Percentiles rank a stretch among this genome's conserved stretches.
Conservation (phyloP, 2,888 invertebrate genomes). For the Clepsis dumicolana region DNA sequence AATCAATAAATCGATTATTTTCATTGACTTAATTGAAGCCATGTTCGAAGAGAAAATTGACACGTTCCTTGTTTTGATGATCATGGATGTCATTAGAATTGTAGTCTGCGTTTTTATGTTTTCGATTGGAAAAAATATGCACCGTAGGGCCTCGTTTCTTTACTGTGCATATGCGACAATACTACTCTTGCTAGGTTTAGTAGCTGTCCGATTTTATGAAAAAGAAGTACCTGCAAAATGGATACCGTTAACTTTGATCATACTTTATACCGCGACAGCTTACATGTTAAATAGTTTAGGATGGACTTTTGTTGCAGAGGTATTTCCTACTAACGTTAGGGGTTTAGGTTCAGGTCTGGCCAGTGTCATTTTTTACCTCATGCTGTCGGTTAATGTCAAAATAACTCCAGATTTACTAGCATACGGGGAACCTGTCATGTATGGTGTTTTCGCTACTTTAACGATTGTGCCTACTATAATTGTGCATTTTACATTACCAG, state of each 20-base stretch:
- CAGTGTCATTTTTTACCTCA: neutral
- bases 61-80: slow-evolving; percentile 4
- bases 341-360: neutral
- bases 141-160: neutral
- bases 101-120: neutral
- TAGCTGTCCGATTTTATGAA: neutral
- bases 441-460: neutral
- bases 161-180: neutral
- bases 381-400: neutral
- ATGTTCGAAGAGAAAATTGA: slow-evolving; percentile 10
- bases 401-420: slow-evolving; percentile 13
- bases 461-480: neutral
- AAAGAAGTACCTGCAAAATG: neutral
- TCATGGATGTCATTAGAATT: slow-evolving; percentile 1
- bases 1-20: too few relatives aligned
- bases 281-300: neutral
- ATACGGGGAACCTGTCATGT: slow-evolving; percentile 8
- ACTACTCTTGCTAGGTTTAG: neutral
- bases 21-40: neutral
- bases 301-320: neutral
- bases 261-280: neutral
- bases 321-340: slow-evolving; percentile 1
- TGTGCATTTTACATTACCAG: neutral
- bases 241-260: neutral
- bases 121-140: neutral